Evolutionary conservation across 2,113 vertebrate genomes (phyloP).

Genomic region (Butorides virescens): DNA sequence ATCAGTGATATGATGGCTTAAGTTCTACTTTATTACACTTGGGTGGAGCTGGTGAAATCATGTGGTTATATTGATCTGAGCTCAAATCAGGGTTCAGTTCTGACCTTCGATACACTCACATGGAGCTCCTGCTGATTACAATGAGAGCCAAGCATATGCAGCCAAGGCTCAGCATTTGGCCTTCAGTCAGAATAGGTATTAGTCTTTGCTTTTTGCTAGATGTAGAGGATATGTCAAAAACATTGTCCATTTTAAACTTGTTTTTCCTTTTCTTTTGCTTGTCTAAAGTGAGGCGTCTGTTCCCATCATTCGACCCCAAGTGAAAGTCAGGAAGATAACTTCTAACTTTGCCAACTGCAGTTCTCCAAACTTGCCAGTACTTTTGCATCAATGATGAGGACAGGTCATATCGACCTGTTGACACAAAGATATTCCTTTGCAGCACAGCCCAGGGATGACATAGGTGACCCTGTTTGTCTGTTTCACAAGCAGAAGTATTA

Average conservation of each 20-base stretch:
- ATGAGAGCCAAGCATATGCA: neutral
- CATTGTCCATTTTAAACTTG: neutral
- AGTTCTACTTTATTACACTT: neutral
- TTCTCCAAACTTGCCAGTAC: neutral
- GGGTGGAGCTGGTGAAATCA: neutral
- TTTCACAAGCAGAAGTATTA: constrained; percentile 13
- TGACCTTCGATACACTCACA: neutral
- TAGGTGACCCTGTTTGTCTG: neutral
- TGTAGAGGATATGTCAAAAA: neutral
- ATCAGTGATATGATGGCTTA: neutral
- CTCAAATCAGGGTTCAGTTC: neutral
- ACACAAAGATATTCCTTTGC: neutral
- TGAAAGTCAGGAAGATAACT: neutral
- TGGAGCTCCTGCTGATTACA: neutral
- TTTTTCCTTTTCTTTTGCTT: neutral
- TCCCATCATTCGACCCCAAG: neutral
- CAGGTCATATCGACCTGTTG: neutral
- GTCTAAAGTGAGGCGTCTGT: neutral
- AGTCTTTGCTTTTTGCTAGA: neutral
- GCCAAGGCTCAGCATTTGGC: neutral
- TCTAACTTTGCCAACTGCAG: neutral
- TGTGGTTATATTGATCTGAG: neutral
- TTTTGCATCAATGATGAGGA: neutral
- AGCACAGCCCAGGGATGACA: neutral
- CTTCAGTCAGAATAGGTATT: neutral